phyloP scores from a whole-genome alignment of 2,797 vertebrate species.

The Tangara arthus region DNA sequence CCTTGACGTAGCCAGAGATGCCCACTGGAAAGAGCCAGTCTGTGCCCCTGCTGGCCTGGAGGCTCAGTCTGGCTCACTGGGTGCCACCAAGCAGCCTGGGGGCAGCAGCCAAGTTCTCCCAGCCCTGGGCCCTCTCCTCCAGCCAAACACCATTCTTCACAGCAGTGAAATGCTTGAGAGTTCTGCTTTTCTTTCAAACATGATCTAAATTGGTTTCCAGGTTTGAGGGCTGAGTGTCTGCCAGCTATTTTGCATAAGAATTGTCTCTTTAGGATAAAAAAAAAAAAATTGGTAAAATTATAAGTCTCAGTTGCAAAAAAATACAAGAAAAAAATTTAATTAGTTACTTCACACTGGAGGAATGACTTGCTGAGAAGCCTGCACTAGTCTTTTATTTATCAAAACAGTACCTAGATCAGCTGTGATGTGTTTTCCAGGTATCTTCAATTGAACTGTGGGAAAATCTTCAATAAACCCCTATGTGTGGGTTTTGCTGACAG shows the following conservation, averaged over 20 bases:
- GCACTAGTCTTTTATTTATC: neutral
- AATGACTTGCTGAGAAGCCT: neutral
- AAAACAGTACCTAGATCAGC: neutral
- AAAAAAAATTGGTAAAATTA: neutral
- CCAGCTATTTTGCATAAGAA: neutral
- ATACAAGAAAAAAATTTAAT: neutral
- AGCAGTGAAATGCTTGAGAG: neutral
- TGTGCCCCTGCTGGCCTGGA: neutral
- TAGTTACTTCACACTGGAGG: neutral
- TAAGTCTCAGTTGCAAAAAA: neutral
- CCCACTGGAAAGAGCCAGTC: neutral
- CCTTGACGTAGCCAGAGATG: neutral
- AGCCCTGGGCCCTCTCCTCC: neutral
- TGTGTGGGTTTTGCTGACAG: neutral
- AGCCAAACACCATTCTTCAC: neutral
- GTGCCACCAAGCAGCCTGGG: accelerated
- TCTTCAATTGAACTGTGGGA: neutral
- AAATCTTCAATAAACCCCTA: neutral
- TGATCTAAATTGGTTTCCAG: neutral
- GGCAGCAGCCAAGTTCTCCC: neutral
- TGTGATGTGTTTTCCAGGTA: neutral
- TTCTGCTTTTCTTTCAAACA: neutral
- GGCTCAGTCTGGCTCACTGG: neutral
- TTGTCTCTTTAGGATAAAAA: neutral
- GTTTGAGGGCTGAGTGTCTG: neutral